Conservation (phyloP, 2,797 vertebrate species). For the Poecilia gillii region DNA sequence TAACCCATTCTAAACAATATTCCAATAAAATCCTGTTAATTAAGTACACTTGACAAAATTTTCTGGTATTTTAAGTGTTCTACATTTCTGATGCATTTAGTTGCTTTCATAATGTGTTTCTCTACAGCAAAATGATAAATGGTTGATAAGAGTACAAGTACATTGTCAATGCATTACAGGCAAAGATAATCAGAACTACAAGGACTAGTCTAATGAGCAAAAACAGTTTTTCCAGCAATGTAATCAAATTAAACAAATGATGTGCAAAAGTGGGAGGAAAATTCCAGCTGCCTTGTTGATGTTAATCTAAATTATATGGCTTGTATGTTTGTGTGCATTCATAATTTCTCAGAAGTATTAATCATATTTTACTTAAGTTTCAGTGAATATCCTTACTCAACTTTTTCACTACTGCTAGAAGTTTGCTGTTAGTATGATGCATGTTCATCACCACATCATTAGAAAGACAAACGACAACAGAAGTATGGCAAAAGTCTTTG, state of each 20-base stretch:
- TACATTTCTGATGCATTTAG: not conserved
- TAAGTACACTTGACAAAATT: not conserved
- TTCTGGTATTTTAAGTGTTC: not conserved
- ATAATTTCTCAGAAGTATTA: not conserved
- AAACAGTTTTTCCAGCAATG: not conserved
- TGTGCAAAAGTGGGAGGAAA: not conserved
- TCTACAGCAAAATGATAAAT: not conserved
- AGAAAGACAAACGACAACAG: not conserved
- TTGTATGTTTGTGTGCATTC: not conserved
- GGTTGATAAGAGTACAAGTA: not conserved
- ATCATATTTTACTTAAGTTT: conserved; percentile 5
- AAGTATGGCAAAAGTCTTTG: not conserved
- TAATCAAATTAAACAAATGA: not conserved
- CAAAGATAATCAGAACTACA: not conserved
- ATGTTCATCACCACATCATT: not conserved
- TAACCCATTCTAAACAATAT: not conserved
- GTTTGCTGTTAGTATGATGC: not conserved
- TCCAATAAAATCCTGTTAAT: not conserved
- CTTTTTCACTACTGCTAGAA: not conserved
- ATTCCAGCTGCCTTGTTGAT: not conserved
- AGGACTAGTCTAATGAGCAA: not conserved
- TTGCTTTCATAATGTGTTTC: not conserved
- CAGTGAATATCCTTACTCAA: not conserved
- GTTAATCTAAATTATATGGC: not conserved
- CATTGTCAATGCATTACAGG: not conserved